A percentile compares a stretch with the other conserved stretches of the same genome.
Conservation (phyloP, 1,140 invertebrate genomes). For the Hetaerina americana region DNA sequence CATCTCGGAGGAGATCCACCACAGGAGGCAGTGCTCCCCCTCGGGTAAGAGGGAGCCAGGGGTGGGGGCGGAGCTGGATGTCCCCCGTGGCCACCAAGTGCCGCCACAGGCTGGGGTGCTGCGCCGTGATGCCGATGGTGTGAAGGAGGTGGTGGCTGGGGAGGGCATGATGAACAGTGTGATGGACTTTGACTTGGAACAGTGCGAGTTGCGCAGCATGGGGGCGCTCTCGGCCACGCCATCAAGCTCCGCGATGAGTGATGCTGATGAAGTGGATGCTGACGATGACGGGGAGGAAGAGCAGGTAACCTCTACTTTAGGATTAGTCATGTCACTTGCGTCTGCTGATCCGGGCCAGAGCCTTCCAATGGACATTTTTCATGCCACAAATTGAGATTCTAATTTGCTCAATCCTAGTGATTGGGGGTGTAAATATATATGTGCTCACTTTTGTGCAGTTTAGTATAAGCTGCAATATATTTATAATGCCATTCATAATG, state of each 20-base stretch:
- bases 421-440: too few relatives aligned
- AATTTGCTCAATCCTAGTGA: too few relatives aligned
- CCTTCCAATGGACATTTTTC: too few relatives aligned
- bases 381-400: too few relatives aligned
- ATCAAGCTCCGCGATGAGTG: background rate
- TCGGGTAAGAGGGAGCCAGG: background rate
- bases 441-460: too few relatives aligned
- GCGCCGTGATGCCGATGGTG: too few relatives aligned
- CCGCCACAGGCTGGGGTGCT: background rate
- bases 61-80: background rate
- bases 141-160: too few relatives aligned
- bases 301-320: too few relatives aligned
- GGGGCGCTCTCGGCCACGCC: background rate
- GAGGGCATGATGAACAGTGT: background rate
- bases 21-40: slow-evolving; percentile 31
- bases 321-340: too few relatives aligned
- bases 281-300: background rate
- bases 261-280: background rate
- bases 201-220: background rate
- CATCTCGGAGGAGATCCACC: slow-evolving; percentile 89
- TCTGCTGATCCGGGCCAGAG: too few relatives aligned
- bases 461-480: too few relatives aligned
- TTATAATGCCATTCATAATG: too few relatives aligned
- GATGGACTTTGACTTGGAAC: background rate
- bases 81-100: background rate